Conservation (phyloP, 2,888 invertebrate genomes). For the Busseola fusca region DNA sequence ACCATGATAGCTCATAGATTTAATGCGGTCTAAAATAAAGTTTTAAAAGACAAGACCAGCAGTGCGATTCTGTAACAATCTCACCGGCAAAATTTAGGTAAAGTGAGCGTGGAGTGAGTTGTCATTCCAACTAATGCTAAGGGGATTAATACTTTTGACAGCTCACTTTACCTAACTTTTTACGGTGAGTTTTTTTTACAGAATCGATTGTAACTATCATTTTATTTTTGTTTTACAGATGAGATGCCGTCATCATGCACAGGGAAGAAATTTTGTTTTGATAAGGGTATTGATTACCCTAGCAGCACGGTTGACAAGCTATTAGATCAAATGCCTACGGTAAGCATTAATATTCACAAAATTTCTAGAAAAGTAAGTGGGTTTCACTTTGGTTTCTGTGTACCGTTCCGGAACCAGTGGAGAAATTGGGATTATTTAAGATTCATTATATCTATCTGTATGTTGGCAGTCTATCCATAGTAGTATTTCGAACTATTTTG, state of each 20-base stretch:
- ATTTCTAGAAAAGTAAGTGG: background rate
- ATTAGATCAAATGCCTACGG: background rate
- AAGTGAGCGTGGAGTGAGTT: no score
- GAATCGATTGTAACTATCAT: background rate
- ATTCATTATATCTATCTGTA: background rate
- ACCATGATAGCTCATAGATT: background rate
- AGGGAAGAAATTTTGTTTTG: conserved; percentile 10
- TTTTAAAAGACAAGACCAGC: background rate
- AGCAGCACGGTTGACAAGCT: background rate
- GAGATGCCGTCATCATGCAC: conserved; percentile 13
- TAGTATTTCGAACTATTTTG: background rate
- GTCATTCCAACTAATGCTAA: no score
- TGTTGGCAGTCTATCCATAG: background rate
- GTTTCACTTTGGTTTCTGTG: background rate
- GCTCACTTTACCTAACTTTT: no score
- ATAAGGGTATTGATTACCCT: conserved; percentile 13
- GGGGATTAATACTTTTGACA: no score
- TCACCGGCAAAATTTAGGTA: no score
- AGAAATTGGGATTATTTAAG: background rate
- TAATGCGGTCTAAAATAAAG: background rate
- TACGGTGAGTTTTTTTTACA: no score
- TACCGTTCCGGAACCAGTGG: background rate
- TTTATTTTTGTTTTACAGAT: conserved; percentile 7
- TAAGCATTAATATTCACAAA: background rate
- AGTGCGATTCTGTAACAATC: no score